phyloP scores from a whole-genome alignment of 2,797 vertebrate species.

The Eurystomus glaucurus region DNA sequence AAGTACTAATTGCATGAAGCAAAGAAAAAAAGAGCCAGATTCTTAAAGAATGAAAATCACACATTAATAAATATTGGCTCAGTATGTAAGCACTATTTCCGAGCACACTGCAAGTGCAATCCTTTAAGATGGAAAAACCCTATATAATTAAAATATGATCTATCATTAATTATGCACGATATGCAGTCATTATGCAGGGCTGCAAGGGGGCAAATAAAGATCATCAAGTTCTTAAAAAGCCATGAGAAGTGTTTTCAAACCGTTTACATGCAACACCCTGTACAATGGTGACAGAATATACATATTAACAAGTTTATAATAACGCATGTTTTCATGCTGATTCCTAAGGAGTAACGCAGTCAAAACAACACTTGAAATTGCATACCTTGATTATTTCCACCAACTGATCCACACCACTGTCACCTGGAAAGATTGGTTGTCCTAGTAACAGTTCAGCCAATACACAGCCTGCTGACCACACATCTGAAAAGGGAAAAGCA shows the following conservation, averaged over 20 bases:
- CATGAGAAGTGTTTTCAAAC: background rate
- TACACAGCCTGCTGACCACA: constrained; percentile 99
- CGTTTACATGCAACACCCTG: background rate
- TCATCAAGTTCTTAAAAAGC: background rate
- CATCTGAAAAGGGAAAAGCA: constrained; percentile 83
- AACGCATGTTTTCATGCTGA: background rate
- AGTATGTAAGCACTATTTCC: background rate
- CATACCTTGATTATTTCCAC: constrained; percentile 99
- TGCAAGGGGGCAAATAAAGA: background rate
- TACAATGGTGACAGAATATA: background rate
- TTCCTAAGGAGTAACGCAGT: background rate
- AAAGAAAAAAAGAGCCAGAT: background rate
- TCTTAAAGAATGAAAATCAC: background rate
- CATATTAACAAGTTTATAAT: background rate
- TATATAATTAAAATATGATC: background rate
- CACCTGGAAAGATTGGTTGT: constrained; percentile 98
- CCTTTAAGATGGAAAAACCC: background rate
- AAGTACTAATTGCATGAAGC: background rate
- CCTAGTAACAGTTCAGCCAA: constrained; percentile 98
- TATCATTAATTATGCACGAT: no score
- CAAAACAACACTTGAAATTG: background rate
- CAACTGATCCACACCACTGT: constrained; percentile 99
- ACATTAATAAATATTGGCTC: background rate
- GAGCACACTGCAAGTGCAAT: background rate
- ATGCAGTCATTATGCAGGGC: background rate